A percentile compares a stretch with the other conserved stretches of the same genome.
These are phyloP conservation scores for Phyllotreta striolata DNA, from an alignment of 2,888 invertebrate species.

Conservation along the genomic window DNA sequence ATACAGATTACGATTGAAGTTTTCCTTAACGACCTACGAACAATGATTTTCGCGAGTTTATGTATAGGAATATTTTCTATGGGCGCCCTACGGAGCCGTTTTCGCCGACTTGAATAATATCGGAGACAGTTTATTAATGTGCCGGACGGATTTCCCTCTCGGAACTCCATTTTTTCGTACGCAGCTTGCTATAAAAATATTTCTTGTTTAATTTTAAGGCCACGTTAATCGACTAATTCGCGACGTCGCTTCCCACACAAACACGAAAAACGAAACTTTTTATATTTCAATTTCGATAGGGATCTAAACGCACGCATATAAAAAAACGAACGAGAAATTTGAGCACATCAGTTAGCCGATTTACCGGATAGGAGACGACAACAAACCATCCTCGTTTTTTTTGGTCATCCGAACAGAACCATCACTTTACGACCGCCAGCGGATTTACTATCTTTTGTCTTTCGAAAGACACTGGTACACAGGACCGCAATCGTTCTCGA, in stretches of 20 bases:
- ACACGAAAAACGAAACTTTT: slow-evolving; percentile 2
- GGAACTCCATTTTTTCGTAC: slow-evolving; percentile 16
- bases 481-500: neutral
- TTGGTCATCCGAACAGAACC: slow-evolving; percentile 17
- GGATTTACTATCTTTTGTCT: slow-evolving; percentile 29
- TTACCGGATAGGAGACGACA: slow-evolving; percentile 21
- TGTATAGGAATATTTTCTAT: slow-evolving; percentile 42
- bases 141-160: slow-evolving; percentile 31
- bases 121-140: slow-evolving; percentile 41
- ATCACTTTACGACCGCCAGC: slow-evolving; percentile 30
- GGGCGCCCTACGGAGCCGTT: slow-evolving; percentile 31
- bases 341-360: slow-evolving; percentile 16
- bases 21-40: slow-evolving; percentile 42
- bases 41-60: slow-evolving; percentile 45
- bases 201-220: too few species aligned
- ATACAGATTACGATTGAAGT: slow-evolving; percentile 46
- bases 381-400: slow-evolving; percentile 19
- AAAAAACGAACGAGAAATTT: slow-evolving; percentile 20
- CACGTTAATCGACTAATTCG: too few species aligned
- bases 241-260: too few species aligned
- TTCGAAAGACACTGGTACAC: slow-evolving; percentile 7
- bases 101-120: slow-evolving; percentile 37
- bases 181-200: too few species aligned
- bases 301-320: slow-evolving; percentile 12
- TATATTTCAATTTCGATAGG: slow-evolving; percentile 15